Evolutionary conservation across 1,140 invertebrate species (phyloP), one percentile per base, ranked within the genome.

Genomic region (Anthonomus grandis): DNA sequence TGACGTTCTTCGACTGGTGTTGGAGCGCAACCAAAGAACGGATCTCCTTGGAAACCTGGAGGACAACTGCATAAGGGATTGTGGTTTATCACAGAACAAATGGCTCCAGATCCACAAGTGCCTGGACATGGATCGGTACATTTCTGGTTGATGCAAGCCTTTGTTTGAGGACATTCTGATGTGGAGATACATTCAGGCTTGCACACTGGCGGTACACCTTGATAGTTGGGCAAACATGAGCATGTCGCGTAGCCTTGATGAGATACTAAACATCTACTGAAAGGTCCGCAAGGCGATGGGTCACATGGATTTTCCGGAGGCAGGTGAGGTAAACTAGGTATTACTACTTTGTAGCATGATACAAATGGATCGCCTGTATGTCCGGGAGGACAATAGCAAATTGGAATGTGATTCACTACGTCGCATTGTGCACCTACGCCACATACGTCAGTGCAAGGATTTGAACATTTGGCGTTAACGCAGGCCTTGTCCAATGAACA

Each of bases 61-160:
- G 85, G 79, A 73, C 90, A 93, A 37, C 80, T 86, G 67, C 89
- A 91, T 55, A 91, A 84, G 2, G 90, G 89, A 72, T 90, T 90
- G 65, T 91, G 89, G 70, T 91, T 90, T 19, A 90, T 79, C 1
- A 88, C 85, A 18, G 81, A 79, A 70, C 90, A 93, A 15, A 82
- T 66, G 10, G 90, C 86, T 57, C 82, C 82, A 6, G 83, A 69
- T 2, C 87, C 90, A 74, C 90, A 93, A 53, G 85, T 86, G 8
- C 86, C 86, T 18, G 82, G 82, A 63, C 89, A 91, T 15, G 89
- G 87, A 73, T 91, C 84, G 0, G 81, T 74, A 73, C 89, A 91
- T 73, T 83, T 84, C 66, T 87, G 83, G 70, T 89, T 90, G 15
- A 89, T 78, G 64, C 89, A 91, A 41, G 87, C 85, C 69, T 86